Conservation (phyloP, 2,797 vertebrate species). For the Tauraco hartlaubi region DNA sequence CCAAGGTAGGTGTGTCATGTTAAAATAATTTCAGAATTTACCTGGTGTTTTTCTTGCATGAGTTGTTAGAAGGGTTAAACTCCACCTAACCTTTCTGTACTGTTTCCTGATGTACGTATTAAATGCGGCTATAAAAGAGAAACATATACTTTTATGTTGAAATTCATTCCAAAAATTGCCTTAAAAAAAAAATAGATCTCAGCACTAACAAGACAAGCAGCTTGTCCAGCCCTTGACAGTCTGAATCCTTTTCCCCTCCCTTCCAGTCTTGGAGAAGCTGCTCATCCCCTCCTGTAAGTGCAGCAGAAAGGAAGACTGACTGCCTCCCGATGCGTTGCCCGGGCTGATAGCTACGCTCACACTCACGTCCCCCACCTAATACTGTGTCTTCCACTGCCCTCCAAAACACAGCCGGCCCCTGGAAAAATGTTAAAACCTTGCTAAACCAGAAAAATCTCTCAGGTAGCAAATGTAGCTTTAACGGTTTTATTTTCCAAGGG, state of each 20-base stretch:
- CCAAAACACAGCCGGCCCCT: not conserved
- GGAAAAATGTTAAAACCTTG: not conserved
- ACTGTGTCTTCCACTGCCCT: not conserved
- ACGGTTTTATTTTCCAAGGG: not conserved
- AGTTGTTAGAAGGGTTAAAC: constrained; percentile 32
- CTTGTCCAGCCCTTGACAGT: not conserved
- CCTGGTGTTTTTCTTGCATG: constrained; percentile 4
- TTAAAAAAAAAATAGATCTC: too few relatives aligned
- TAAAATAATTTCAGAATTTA: not conserved
- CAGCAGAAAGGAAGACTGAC: not conserved
- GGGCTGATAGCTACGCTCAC: not conserved
- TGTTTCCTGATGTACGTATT: not conserved
- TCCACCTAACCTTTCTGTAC: constrained; percentile 40
- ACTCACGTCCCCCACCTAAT: not conserved
- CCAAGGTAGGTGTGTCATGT: not conserved
- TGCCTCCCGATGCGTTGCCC: not conserved
- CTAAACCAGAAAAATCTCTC: not conserved
- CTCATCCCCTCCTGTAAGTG: not conserved
- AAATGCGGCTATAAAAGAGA: constrained; percentile 31
- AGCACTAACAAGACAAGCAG: not conserved
- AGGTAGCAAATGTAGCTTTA: not conserved
- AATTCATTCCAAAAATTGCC: not conserved
- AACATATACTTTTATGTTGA: not conserved
- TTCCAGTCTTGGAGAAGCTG: not conserved
- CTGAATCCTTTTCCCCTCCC: not conserved